Evolutionary conservation across 1,140 invertebrate species (phyloP), one percentile per base, ranked within the genome.

Genomic region (Dendroctonus valens): DNA sequence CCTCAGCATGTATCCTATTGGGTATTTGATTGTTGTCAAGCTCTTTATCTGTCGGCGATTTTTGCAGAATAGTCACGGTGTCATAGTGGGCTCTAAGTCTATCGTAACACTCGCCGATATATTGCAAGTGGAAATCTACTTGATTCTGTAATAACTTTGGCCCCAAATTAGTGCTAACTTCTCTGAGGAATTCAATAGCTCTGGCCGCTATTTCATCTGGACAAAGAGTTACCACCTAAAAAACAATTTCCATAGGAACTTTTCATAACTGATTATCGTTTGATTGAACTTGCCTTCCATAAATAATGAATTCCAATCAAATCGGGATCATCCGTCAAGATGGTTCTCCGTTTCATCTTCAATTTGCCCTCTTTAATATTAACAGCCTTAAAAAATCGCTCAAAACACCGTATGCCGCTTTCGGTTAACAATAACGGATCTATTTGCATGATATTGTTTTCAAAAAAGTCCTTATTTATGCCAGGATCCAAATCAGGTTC

Each of bases 401-500:
- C 91, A 79, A 92, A 94, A 82, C 92, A 91, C 72, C 94, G 96
- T 66, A 99, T 98, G 66, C 96, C 96, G 78, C 91, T 93, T 82
- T 98, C 95, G 14, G 96, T 98, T 6, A 99, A 81, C 64, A 97
- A 81, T 66, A 88, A 86, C 3, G 96, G 94, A 81, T 97, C 92
- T 69, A 99, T 83, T 76, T 93, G 92, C 51, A 98, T 83, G 69
- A 98, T 92, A 77, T 98, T 97, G 71, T 92, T 91, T 81, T 96
- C 91, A 83, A 99, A 98, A 83, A 99, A 99, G 76, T 96, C 91
- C 78, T 92, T 89, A 75, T 96, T 97, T 65, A 98, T 96, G 72
- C 95, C 93, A 11, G 96, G 96, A 81, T 98, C 96, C 51, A 98
- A 81, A 81, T 98, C 96, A 5, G 95, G 95, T 76, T 98, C 96